Evolutionary conservation across 2,888 invertebrate species (phyloP), one percentile per base, ranked within the genome.

Genomic region (Aradus depressus): DNA sequence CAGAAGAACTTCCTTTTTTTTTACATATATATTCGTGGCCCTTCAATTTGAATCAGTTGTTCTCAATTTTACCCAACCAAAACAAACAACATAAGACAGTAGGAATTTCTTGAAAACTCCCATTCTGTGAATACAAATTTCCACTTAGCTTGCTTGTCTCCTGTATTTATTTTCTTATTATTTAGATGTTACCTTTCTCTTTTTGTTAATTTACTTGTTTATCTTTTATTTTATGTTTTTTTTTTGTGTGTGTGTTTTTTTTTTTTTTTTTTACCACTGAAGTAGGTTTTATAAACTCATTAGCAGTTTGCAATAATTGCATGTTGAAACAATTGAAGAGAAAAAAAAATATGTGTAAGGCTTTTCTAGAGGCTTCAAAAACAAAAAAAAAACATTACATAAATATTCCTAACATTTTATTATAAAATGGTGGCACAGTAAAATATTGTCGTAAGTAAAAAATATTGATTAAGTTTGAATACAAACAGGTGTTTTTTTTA

Each of bases 141-240:
- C 55, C 51, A 44, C 47, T 35, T 48, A 48, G 51, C 55, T 56
- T 56, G 53, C 56, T 54, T 54, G 56, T 52, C 53, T 51, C 53
- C 55, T 57, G 31, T 48, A 53, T 55, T 44, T 37, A n/a, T 51
- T 50, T 55, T 55, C 32, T 49, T 22, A 47, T 38, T 52, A 39
- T 44, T 52, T n/a, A n/a, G n/a, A n/a, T n/a, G n/a, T n/a, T n/a
- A n/a, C n/a, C n/a, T n/a, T n/a, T 31, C 31, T 4, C 6, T 34
- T 34, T 34, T 34, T 18, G 34, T 14, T 34, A 34, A 16, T n/a
- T n/a, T n/a, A n/a, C n/a, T n/a, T 31, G 41, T 16, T n/a, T 42
- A 22, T 23, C 26, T 10, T n/a, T 34, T 34, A 34, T 34, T 34
- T 34, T 34, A 16, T 44, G 25, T 44, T 43, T n/a, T 37, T 18